Conservation (phyloP, 2,797 vertebrate species). For the Meda fulgida region DNA sequence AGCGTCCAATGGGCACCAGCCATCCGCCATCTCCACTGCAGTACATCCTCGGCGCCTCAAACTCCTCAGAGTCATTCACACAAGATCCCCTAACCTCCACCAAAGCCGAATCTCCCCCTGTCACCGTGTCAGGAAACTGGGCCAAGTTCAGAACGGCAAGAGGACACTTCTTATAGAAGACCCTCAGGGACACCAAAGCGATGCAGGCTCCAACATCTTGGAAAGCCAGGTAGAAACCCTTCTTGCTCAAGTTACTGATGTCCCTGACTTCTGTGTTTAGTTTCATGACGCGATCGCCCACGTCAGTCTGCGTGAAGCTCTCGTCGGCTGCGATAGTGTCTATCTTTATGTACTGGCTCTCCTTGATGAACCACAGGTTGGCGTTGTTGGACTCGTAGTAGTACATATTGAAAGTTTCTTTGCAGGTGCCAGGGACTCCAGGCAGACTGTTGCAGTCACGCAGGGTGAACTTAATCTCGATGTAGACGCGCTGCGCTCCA, state of each 20-base stretch:
- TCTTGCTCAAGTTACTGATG: constrained; percentile 84
- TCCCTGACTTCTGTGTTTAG: constrained; percentile 86
- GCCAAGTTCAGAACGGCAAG: constrained; percentile 83
- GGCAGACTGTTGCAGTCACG: constrained; percentile 88
- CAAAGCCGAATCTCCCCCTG: constrained; percentile 84
- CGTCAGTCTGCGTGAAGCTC: constrained; percentile 88
- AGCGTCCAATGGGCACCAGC: constrained; percentile 86
- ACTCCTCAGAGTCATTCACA: constrained; percentile 84
- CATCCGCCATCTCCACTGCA: constrained; percentile 87
- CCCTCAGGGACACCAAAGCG: constrained; percentile 84
- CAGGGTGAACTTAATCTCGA: constrained; percentile 87
- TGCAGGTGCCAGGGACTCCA: constrained; percentile 84
- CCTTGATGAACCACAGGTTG: constrained; percentile 85
- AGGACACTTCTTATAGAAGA: constrained; percentile 87
- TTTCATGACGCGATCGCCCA: constrained; percentile 87
- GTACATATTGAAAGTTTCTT: constrained; percentile 90
- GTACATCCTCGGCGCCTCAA: constrained; percentile 86
- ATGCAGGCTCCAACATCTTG: constrained; percentile 86
- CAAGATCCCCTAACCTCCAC: constrained; percentile 84
- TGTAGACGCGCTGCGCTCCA: constrained; percentile 83
- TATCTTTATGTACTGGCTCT: constrained; percentile 85
- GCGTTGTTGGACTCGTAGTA: constrained; percentile 84
- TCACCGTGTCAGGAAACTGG: constrained; percentile 85
- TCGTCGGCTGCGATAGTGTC: constrained; percentile 87
- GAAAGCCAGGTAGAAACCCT: constrained; percentile 86